Percentiles rank a stretch among this genome's conserved stretches.
Evolutionary conservation across 1,140 invertebrate species (phyloP).

Genomic region (Drosophila ohnishii): DNA sequence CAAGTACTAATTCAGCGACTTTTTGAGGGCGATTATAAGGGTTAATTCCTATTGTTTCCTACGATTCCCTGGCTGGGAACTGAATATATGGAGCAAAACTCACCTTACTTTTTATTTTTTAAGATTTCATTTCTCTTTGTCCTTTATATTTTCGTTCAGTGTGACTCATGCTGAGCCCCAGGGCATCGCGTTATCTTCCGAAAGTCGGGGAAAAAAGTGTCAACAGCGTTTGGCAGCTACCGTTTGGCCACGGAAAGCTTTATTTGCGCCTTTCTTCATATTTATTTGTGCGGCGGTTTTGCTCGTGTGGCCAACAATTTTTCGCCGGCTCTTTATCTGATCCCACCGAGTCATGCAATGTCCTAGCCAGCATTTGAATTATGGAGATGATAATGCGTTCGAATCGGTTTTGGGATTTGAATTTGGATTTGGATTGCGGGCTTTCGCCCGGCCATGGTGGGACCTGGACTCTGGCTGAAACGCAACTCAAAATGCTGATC

Average conservation of each 20-base stretch:
- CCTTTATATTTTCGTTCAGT: neutral
- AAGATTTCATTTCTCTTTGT: neutral
- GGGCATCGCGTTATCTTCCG: conserved; percentile 39
- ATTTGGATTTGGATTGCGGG: conserved; percentile 21
- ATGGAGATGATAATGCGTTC: conserved; percentile 81
- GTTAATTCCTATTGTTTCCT: too few relatives aligned
- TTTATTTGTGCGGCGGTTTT: conserved; percentile 45
- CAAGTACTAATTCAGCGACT: too few relatives aligned
- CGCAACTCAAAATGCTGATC: conserved; percentile 46
- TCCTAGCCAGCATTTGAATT: conserved; percentile 72
- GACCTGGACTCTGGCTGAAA: conserved; percentile 28
- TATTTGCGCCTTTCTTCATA: conserved; percentile 71
- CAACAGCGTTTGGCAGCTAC: conserved; percentile 68
- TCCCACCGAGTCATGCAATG: conserved; percentile 77
- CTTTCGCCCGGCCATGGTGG: conserved; percentile 1
- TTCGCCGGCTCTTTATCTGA: conserved; percentile 69
- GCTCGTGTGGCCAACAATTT: conserved; percentile 63
- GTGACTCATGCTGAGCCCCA: conserved; percentile 46
- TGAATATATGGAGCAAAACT: too few relatives aligned
- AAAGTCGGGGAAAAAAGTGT: conserved; percentile 63
- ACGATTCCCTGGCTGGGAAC: too few relatives aligned
- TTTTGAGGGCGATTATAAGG: too few relatives aligned
- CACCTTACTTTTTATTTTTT: too few relatives aligned
- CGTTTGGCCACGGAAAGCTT: conserved; percentile 56
- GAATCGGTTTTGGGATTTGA: conserved; percentile 55